Base-by-base conservation (phyloP, 2,797 vertebrate species). In the Clarias fuscus region DNA sequence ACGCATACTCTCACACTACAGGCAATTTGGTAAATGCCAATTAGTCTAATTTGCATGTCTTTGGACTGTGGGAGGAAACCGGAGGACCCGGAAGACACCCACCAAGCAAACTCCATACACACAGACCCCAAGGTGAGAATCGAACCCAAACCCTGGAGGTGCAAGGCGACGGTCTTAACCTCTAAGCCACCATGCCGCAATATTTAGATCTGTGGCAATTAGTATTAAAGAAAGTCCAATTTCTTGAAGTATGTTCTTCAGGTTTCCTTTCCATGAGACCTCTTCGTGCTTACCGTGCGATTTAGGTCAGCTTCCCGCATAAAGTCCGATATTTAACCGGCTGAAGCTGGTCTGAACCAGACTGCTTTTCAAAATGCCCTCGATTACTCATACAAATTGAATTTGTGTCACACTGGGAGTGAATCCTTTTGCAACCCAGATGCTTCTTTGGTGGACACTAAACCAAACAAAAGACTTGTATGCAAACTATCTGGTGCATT, bases 311-410 rank as follows among this genome's bases (percentile, higher is more conserved):
- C 58, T 78, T 78, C 30, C 14, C 10, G 24, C 37, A 80, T 6
- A 33, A 80, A 43, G 13, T 64, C 33, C 78, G n/a, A 5, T 43
- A 64, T 48, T 80, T 64, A 64, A 80, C 7, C 24, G 24, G 59
- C 37, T 80, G 61, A 59, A 20, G 30, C 76, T 33, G 76, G 56
- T 78, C 58, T 22, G 22, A 78, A 33, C 27, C 2, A 1, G 76
- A 78, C 17, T 22, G 58, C 61, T 80, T 83, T 83, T 48, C 62
- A 68, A 33, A 37, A 83, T 86, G 53, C 30, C 77, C 72, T 33
- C 62, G 77, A 77, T 86, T 70, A 71, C 64, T 24, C 64, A 3
- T 14, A 4, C 48, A 17, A 58, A 27, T 27, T 62, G 76, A 59
- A 71, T 71, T 80, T 40, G 18, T 17, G 67, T 72, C 58, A 72